Percentiles rank a stretch among this genome's conserved stretches.
These are phyloP conservation scores for Diadromus collaris DNA, from an alignment of 2,888 invertebrate species.

Conservation along the genomic window DNA sequence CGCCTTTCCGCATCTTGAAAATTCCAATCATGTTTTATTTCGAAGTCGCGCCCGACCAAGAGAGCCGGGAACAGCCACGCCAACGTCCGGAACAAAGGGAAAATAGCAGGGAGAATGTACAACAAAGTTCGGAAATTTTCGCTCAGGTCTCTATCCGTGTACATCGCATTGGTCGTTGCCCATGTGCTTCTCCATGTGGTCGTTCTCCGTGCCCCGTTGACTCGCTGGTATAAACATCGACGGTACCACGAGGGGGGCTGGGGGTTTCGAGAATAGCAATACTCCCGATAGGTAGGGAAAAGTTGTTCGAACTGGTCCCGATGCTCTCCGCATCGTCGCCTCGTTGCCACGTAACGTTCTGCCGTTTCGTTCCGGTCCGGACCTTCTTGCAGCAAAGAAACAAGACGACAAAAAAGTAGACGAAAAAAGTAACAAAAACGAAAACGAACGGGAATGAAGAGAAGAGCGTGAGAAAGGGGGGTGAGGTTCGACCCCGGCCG, in stretches of 20 bases:
- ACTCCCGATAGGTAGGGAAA: constrained; percentile 46
- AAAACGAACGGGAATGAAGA: constrained; percentile 13
- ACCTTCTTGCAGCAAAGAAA: constrained; percentile 19
- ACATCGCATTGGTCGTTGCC: constrained; percentile 8
- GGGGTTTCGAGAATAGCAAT: constrained; percentile 26
- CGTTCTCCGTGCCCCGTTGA: constrained; percentile 4
- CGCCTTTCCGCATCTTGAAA: constrained; percentile 54
- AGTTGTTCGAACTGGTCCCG: constrained; percentile 45
- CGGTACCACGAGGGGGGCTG: not conserved
- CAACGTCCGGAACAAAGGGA: constrained; percentile 40
- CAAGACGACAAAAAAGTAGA: not conserved
- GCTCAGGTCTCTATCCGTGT: constrained; percentile 2
- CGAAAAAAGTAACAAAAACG: too few species aligned
- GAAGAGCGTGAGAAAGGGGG: not conserved
- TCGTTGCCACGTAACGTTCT: constrained; percentile 38
- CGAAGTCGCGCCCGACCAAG: constrained; percentile 51
- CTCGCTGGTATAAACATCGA: constrained; percentile 35
- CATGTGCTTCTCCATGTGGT: constrained; percentile 1
- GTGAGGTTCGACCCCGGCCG: constrained; percentile 47
- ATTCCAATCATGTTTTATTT: constrained; percentile 69
- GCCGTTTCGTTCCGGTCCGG: constrained; percentile 34
- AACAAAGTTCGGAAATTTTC: constrained; percentile 56
- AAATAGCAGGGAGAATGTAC: constrained; percentile 42
- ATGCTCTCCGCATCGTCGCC: constrained; percentile 41
- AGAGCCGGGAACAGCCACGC: constrained; percentile 17